These are phyloP conservation scores for Caenorhabditis becei DNA, from an alignment of 2,888 invertebrate genomes.

Conservation along the genomic window DNA sequence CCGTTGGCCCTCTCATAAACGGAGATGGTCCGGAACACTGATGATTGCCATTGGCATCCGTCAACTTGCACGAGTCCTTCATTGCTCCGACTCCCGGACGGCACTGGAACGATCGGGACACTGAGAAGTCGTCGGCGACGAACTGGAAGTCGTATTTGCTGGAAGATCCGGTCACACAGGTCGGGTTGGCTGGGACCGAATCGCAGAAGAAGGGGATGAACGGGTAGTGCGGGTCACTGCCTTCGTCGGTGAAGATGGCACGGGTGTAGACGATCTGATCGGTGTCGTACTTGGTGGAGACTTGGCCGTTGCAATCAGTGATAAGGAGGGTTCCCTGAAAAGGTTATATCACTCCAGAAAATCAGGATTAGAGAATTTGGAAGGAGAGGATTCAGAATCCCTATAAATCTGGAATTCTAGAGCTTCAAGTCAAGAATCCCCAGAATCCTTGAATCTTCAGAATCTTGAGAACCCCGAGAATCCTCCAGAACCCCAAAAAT, in stretches of 20 bases:
- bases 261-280: background rate
- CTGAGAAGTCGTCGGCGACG: slow-evolving; percentile 11
- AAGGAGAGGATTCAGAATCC: too few relatives aligned
- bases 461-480: too few relatives aligned
- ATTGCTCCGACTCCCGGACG: background rate
- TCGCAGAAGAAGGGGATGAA: slow-evolving; percentile 45
- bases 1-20: slow-evolving; percentile 36
- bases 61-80: background rate
- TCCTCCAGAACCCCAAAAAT: too few relatives aligned
- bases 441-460: too few relatives aligned
- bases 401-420: too few relatives aligned
- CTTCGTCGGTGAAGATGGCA: background rate
- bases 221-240: slow-evolving; percentile 1
- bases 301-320: slow-evolving; percentile 36
- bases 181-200: background rate
- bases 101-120: slow-evolving; percentile 35
- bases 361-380: too few relatives aligned
- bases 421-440: too few relatives aligned
- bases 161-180: slow-evolving; percentile 17
- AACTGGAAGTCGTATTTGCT: slow-evolving; percentile 33
- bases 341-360: too few relatives aligned
- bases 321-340: slow-evolving; percentile 20
- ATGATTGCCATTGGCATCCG: slow-evolving; percentile 37
- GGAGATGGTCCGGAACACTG: slow-evolving; percentile 27
- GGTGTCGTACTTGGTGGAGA: slow-evolving; percentile 35